A percentile compares a stretch with the other conserved stretches of the same genome.
Evolutionary conservation across 2,113 vertebrate genomes (phyloP).

Genomic region (Callipepla californica): DNA sequence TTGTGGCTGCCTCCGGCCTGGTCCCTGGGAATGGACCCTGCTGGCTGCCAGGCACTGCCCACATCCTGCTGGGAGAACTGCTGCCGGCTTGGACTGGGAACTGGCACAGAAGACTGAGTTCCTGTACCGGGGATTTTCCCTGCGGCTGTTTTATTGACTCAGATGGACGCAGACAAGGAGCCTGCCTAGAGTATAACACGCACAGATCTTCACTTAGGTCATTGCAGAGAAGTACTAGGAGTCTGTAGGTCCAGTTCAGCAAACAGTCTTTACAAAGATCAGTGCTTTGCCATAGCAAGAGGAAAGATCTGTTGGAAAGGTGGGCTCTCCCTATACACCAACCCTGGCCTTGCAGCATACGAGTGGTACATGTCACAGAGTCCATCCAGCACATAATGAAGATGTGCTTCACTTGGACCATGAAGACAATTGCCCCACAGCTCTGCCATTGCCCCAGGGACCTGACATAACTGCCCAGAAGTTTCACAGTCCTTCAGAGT

Average conservation of each 20-base stretch:
- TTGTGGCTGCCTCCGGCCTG: slow-evolving; percentile 30
- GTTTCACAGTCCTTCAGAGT: neutral
- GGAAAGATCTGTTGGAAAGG: neutral
- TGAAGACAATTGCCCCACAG: neutral
- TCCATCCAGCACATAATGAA: neutral
- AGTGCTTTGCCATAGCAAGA: neutral
- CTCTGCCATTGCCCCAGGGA: neutral
- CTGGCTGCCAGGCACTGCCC: slow-evolving; percentile 42
- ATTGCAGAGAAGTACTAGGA: neutral
- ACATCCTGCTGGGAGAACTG: slow-evolving; percentile 51
- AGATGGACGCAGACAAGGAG: neutral
- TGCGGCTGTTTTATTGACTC: slow-evolving; percentile 35
- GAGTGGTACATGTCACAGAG: rapidly evolving
- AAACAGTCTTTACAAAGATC: neutral
- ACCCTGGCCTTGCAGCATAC: neutral
- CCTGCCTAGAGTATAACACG: neutral
- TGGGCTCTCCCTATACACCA: neutral
- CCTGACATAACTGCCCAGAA: neutral
- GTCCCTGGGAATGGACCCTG: slow-evolving; percentile 23
- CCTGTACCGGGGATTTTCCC: slow-evolving; percentile 59
- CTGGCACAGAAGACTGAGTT: slow-evolving; percentile 34
- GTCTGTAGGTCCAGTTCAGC: rapidly evolving
- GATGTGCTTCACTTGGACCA: neutral
- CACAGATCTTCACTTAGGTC: rapidly evolving
- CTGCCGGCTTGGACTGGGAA: slow-evolving; percentile 35